Evolutionary conservation across 2,113 vertebrate genomes (phyloP).

Genomic region (Chaenocephalus aceratus): DNA sequence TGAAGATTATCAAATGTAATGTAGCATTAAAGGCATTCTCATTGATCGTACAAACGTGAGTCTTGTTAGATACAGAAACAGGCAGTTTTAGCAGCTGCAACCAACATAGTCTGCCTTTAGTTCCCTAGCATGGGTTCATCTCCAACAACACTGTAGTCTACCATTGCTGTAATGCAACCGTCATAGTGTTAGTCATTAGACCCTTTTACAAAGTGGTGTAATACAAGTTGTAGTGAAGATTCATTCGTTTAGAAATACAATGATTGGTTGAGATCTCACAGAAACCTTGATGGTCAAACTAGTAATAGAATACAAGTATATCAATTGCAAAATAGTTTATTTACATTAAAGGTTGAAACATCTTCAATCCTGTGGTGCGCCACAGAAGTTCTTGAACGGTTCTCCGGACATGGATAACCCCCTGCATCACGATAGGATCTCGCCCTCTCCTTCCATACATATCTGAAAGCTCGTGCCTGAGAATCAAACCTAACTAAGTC

Average conservation of each 20-base stretch:
- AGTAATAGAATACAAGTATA: not conserved
- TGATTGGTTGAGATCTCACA: not conserved
- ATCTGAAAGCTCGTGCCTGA: not conserved
- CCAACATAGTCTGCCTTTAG: not conserved
- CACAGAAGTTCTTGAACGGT: not conserved
- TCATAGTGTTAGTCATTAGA: not conserved
- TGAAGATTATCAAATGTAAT: not conserved
- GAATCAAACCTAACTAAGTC: not conserved
- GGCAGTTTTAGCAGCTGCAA: not conserved
- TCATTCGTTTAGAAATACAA: not conserved
- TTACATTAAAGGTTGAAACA: constrained; percentile 6
- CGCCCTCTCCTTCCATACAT: not conserved
- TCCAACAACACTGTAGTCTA: not conserved
- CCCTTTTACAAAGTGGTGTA: not conserved
- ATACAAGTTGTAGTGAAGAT: not conserved
- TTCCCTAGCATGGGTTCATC: not conserved
- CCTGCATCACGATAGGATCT: not conserved
- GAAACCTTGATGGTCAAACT: not conserved
- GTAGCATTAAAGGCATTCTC: not conserved
- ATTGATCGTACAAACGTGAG: not conserved
- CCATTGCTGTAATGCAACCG: not conserved
- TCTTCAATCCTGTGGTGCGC: not conserved
- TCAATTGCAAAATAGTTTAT: not conserved
- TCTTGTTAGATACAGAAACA: not conserved
- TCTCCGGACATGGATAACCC: not conserved